Evolutionary conservation across 2,888 invertebrate species (phyloP), one percentile per base, ranked within the genome.

Genomic region (Ochlodes sylvanus): DNA sequence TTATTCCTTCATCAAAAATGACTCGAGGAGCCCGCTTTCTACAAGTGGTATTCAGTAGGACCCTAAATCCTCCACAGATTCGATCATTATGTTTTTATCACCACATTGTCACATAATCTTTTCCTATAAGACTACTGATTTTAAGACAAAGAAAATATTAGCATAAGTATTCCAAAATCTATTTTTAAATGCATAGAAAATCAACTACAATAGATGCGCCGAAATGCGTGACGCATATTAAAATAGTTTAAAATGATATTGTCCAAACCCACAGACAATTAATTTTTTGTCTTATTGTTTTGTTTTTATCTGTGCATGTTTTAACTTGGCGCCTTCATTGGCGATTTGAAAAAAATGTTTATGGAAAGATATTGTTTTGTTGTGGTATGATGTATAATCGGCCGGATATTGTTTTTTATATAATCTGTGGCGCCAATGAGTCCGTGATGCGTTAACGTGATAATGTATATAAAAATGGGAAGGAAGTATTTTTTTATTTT

Each of bases 341-440:
- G 7, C 61, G 70, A 70, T 69, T 63, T 54, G 47, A 50, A 55
- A 55, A 44, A 66, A 56, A 70, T 76, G 76, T 79, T 81, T 82
- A 73, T 74, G 12, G 34, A 57, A 64, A 71, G 81, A 81, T 82
- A 78, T 84, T 84, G 69, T 81, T 80, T 82, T 78, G 80, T 60
- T 75, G 55, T 67, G 68, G 69, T 72, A 38, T 71, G 71, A 71
- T 57, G 52, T 21, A 72, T 76, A 85, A 81, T 88, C 86, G 86
- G 84, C 74, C 82, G 83, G 88, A 84, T 82, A 83, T 75, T 47
- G 68, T 70, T 76, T 82, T 84, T 75, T 76, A 72, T 63, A 63
- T 71, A 72, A 75, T 73, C 57, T 69, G 68, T 83, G 87, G 85
- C 86, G 87, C 84, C 86, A 73, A 56, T n/a, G 34, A 41, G 21